Base-by-base conservation (phyloP, 2,888 invertebrate species). In the Drosophila anomalipes region DNA sequence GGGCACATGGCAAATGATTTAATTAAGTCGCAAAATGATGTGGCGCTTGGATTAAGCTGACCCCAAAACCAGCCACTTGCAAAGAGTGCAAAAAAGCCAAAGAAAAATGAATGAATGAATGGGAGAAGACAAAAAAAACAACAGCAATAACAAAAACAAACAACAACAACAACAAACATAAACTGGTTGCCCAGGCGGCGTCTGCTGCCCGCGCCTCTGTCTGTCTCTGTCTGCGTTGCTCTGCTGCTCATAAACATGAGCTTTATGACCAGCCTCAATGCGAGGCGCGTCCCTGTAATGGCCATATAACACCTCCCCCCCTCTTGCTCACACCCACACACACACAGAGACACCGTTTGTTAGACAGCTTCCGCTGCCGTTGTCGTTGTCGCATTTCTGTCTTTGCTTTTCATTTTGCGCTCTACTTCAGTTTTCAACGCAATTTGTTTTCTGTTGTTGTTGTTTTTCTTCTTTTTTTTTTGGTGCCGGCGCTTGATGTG, bases 241-340 rank as follows among this genome's bases (percentile, higher is more conserved):
- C 58, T 66, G 58, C 79, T 70, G 58, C 79, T 68, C 82, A 78
- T 81, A 77, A 82, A 71, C 70, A 77, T 74, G 71, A 63, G 79
- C 85, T 83, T 83, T 84, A 89, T 83, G 83, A 83, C 83, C 83
- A 88, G 78, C 83, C 83, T 83, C 89, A 83, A 83, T 75, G 83
- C 66, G 81, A 80, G 72, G 49, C 64, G 49, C 66, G 65, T 78
- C 66, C 72, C 79, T 71, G 82, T 63, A 74, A 53, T 68, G 52
- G 53, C 30, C 59, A 39, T 58, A 49, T 61, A 61, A 67, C 54
- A 26, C 66, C 53, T 16, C 61, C 33, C 63, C n/a, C 30, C 44
- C 35, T 16, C 35, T 35, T 52, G 32, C 59, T 19, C n/a, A 28
- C 73, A 64, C 71, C 68, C 71, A 65, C 71, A 69, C 79, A 57